Evolutionary conservation across 2,113 vertebrate genomes (phyloP).

Genomic region (Uria lomvia): DNA sequence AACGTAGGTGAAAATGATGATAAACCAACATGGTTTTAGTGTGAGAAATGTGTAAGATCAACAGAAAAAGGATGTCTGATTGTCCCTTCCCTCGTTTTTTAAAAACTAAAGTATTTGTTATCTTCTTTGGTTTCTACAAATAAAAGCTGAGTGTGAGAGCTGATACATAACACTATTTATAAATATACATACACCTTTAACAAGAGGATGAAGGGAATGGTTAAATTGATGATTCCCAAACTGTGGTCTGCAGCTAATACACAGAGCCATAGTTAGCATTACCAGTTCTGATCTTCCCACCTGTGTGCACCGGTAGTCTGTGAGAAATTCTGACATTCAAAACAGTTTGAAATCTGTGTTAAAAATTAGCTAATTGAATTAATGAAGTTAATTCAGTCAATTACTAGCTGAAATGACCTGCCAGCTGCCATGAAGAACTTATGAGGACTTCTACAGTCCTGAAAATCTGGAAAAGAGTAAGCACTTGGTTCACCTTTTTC

Average conservation of each 20-base stretch:
- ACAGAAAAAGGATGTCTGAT: background rate
- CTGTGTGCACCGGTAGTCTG: background rate
- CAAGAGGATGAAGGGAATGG: background rate
- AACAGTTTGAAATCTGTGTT: background rate
- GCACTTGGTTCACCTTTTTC: background rate
- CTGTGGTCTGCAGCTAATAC: background rate
- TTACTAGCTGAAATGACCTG: background rate
- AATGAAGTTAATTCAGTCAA: background rate
- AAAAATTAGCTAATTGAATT: background rate
- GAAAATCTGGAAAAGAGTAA: background rate
- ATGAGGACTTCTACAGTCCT: background rate
- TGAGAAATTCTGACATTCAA: background rate
- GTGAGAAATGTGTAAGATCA: background rate
- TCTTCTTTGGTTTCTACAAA: background rate
- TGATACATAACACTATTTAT: background rate
- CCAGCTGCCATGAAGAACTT: background rate
- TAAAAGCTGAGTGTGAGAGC: background rate
- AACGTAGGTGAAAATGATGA: background rate
- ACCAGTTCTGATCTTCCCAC: background rate
- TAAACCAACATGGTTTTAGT: background rate
- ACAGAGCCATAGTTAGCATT: background rate
- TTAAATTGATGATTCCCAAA: background rate
- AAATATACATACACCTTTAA: background rate
- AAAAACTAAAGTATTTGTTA: background rate
- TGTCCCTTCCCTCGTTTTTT: background rate